These are phyloP conservation scores for Gasterosteus aculeatus DNA, from an alignment of 2,113 vertebrate species.

Conservation along the genomic window DNA sequence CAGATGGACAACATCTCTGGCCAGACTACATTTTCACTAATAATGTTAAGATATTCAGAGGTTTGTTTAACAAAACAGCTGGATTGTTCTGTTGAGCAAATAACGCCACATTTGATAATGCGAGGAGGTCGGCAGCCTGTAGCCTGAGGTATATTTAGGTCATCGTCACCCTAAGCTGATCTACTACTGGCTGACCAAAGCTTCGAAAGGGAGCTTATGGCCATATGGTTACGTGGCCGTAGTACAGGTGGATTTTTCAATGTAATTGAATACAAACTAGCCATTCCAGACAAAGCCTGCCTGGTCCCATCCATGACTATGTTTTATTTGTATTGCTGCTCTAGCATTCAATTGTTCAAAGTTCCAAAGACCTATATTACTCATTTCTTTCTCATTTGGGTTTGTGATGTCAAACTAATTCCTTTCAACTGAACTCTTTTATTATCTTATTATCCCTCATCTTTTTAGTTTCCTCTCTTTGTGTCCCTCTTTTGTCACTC, in stretches of 20 bases:
- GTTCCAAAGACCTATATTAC: neutral
- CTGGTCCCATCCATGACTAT: neutral
- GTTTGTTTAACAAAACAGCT: slow-evolving; percentile 66
- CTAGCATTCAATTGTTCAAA: slow-evolving; percentile 12
- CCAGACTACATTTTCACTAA: slow-evolving; percentile 54
- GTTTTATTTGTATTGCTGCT: slow-evolving; percentile 24
- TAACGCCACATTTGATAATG: slow-evolving; percentile 59
- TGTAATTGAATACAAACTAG: slow-evolving; percentile 51
- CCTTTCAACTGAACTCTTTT: slow-evolving; percentile 8
- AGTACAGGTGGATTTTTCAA: slow-evolving; percentile 66
- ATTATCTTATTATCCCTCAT: neutral
- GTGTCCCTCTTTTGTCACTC: slow-evolving; percentile 24
- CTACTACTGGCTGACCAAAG: slow-evolving; percentile 57
- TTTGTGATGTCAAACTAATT: slow-evolving; percentile 22
- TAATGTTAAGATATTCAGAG: slow-evolving; percentile 61
- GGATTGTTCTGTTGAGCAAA: slow-evolving; percentile 48
- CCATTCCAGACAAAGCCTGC: neutral
- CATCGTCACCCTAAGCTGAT: slow-evolving; percentile 71
- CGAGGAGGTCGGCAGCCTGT: slow-evolving; percentile 47
- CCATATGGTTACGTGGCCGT: slow-evolving; percentile 32
- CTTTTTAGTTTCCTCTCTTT: neutral
- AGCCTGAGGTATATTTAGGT: slow-evolving; percentile 67
- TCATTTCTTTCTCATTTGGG: neutral
- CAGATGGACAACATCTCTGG: slow-evolving; percentile 68
- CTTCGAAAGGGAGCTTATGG: slow-evolving; percentile 66